These are phyloP conservation scores for Orthosia cruda DNA, from an alignment of 2,888 invertebrate species.

Conservation along the genomic window DNA sequence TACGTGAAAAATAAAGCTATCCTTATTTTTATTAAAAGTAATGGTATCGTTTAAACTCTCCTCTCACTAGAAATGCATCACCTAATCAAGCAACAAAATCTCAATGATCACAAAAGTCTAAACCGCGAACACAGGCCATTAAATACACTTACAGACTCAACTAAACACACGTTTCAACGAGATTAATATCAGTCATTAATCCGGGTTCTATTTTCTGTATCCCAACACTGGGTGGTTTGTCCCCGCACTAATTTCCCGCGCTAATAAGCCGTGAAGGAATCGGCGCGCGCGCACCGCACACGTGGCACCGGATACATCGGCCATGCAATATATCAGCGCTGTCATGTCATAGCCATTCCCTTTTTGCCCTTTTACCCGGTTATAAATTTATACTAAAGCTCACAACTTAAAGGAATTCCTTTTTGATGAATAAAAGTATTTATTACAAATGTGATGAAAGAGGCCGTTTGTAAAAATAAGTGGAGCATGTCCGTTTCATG, in stretches of 20 bases:
- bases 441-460: constrained; percentile 41
- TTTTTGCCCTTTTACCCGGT: constrained; percentile 62
- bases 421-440: constrained; percentile 46
- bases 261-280: constrained; percentile 88
- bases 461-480: constrained; percentile 34
- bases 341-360: constrained; percentile 67
- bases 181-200: constrained; percentile 68
- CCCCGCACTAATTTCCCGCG: constrained; percentile 83
- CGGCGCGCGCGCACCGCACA: constrained; percentile 80
- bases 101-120: constrained; percentile 39
- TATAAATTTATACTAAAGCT: constrained; percentile 64
- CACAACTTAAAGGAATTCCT: constrained; percentile 34
- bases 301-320: constrained; percentile 78
- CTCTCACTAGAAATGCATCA: not conserved
- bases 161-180: constrained; percentile 63
- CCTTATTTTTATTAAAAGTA: not conserved
- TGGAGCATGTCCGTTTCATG: constrained; percentile 21
- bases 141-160: constrained; percentile 49
- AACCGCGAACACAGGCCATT: constrained; percentile 53
- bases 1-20: not conserved
- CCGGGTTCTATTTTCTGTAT: constrained; percentile 72
- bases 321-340: constrained; percentile 73
- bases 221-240: constrained; percentile 76
- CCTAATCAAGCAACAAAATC: constrained; percentile 23
- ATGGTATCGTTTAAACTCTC: not conserved